phyloP scores from a whole-genome alignment of 2,888 invertebrate genomes.

The Galerucella nymphaeae region DNA sequence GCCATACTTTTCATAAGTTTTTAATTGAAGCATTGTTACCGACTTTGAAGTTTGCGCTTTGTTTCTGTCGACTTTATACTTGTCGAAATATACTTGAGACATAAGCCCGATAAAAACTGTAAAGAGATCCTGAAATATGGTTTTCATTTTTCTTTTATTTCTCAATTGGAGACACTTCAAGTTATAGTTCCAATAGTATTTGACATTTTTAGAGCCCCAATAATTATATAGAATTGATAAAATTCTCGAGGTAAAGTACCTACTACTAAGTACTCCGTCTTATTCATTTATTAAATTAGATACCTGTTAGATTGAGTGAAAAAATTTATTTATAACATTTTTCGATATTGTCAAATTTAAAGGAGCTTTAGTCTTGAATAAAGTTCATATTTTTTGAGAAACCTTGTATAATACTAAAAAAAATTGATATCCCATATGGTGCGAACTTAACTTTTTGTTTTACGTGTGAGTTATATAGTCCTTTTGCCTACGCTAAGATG shows the following conservation, averaged over 20 bases:
- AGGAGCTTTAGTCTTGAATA: no score
- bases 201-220: background rate
- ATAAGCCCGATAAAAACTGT: constrained; percentile 3
- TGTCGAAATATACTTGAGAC: constrained; percentile 17
- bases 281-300: no score
- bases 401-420: no score
- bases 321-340: no score
- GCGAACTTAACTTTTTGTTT: no score
- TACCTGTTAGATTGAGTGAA: background rate
- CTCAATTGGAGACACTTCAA: background rate
- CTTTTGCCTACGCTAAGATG: constrained; percentile 16
- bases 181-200: background rate
- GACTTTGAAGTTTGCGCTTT: constrained; percentile 31
- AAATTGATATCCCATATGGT: no score
- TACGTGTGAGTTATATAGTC: background rate
- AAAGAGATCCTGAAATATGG: background rate
- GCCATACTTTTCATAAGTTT: constrained; percentile 39
- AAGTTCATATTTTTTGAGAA: no score
- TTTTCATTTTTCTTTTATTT: background rate
- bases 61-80: constrained; percentile 23
- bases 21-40: constrained; percentile 40
- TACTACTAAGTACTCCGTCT: no score
- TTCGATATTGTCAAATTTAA: no score
- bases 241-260: background rate
- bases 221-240: background rate